Evolutionary conservation across 2,113 vertebrate genomes (phyloP), one percentile per base, ranked within the genome.

Genomic region (Ciconia stormi): DNA sequence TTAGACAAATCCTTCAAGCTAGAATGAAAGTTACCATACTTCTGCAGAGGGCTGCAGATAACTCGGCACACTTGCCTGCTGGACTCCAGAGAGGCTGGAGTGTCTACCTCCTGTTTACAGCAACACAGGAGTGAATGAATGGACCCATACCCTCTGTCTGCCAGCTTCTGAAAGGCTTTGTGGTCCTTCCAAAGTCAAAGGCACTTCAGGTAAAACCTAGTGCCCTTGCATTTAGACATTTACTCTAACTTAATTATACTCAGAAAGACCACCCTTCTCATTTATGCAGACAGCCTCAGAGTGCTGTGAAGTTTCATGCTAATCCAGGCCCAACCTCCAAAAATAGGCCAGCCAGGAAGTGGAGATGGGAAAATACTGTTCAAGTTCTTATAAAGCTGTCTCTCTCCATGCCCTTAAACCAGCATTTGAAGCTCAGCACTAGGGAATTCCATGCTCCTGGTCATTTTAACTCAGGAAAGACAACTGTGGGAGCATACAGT

Each of bases 291-390:
- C 50, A 86, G 30, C 44, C 50, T 71, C 40, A 30, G 30, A 88
- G 49, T 6, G 22, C 70, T 50, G 22, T 16, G 52, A 94, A 52
- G 34, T 52, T 88, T 59, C 0, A 0, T 23, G 77, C 36, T 89
- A 89, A 91, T 72, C 83, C 76, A 69, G 44, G 49, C 16, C 32
- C 82, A 72, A 36, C 17, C 16, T 80, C 82, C 55, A 85, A 66
- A 87, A 87, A n/a, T 1, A 87, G 65, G 47, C 47, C 85, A 87
- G 55, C 29, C 53, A 82, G 44, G 65, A 93, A 79, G 50, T 13
- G 10, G 63, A 87, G 42, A 84, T 46, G 34, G 65, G 87, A 95
- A 94, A 91, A 95, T 21, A 79, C 26, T 30, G 38, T 14, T 79
- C 70, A 59, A 14, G 1, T 30, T 62, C 62, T 42, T 87, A 67